Evolutionary conservation across 2,113 vertebrate genomes (phyloP).

Genomic region (Haliaeetus leucogaster): DNA sequence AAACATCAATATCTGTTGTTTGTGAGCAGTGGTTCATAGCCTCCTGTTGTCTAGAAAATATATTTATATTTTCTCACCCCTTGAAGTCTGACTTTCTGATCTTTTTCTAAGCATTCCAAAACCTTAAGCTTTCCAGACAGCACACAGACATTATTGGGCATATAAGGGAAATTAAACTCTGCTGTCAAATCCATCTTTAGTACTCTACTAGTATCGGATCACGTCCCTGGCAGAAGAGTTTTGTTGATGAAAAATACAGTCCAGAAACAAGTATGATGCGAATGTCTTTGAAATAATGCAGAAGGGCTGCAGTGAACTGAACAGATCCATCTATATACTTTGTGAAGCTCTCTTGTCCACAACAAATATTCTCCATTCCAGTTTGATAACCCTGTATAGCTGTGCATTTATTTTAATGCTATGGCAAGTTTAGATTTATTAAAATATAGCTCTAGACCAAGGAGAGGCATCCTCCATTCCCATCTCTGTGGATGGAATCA

Average conservation of each 20-base stretch:
- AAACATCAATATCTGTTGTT: not conserved
- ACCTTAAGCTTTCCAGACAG: not conserved
- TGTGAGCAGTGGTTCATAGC: not conserved
- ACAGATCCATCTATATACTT: not conserved
- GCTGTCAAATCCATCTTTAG: not conserved
- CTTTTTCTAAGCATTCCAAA: not conserved
- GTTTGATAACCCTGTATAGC: accelerated
- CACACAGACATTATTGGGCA: not conserved
- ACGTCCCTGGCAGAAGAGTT: not conserved
- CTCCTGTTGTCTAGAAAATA: not conserved
- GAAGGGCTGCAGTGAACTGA: not conserved
- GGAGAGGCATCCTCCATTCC: not conserved
- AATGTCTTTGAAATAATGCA: not conserved
- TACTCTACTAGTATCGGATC: not conserved
- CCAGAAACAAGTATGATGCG: not conserved
- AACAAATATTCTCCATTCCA: not conserved
- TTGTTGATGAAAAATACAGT: not conserved
- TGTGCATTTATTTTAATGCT: not conserved
- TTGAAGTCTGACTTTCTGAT: not conserved
- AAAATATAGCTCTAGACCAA: not conserved
- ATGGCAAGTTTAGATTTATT: not conserved
- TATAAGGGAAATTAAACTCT: not conserved
- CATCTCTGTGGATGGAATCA: not conserved
- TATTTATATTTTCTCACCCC: not conserved
- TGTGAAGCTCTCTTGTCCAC: not conserved